These are phyloP conservation scores for Galaxea fascicularis DNA, from an alignment of 92 coral and sea anemone species.

Conservation along the genomic window DNA sequence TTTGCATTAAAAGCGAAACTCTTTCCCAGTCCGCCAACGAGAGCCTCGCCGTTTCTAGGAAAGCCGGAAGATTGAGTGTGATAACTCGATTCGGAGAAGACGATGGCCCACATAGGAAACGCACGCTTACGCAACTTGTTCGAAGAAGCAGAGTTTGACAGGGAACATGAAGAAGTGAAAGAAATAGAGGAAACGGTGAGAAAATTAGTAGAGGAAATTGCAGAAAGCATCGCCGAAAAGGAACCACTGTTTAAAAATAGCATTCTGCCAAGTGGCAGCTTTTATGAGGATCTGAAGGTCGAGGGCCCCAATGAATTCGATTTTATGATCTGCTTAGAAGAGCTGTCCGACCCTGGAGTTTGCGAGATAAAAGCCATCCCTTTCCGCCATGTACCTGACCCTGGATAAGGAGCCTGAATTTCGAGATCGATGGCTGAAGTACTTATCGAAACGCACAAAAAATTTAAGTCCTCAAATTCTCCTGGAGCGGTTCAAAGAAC, in stretches of 20 bases:
- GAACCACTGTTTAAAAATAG: constrained; percentile 48
- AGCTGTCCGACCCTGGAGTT: constrained; percentile 52
- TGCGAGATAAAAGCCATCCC: constrained; percentile 54
- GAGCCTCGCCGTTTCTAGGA: not conserved
- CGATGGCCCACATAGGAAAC: not conserved
- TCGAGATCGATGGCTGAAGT: constrained; percentile 3
- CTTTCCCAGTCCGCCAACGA: not conserved
- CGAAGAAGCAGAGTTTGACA: constrained; percentile 46
- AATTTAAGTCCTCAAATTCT: constrained; percentile 45
- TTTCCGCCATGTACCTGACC: constrained; percentile 50
- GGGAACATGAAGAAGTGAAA: constrained; percentile 52
- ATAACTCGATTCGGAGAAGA: not conserved
- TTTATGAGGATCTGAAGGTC: constrained; percentile 64
- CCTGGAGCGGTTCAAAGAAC: constrained; percentile 38
- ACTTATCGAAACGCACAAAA: constrained; percentile 36
- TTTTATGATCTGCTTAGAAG: constrained; percentile 58
- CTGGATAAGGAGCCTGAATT: constrained; percentile 38
- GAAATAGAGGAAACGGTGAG: constrained; percentile 54
- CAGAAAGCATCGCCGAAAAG: constrained; percentile 15
- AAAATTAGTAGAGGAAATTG: constrained; percentile 22
- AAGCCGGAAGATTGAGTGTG: not conserved
- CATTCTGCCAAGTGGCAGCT: constrained; percentile 60
- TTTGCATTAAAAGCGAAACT: too few relatives aligned
- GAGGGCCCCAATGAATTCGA: constrained; percentile 71
- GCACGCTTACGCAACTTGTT: not conserved